Base-by-base conservation (phyloP, 2,113 vertebrate species). In the Microtus richardsoni region DNA sequence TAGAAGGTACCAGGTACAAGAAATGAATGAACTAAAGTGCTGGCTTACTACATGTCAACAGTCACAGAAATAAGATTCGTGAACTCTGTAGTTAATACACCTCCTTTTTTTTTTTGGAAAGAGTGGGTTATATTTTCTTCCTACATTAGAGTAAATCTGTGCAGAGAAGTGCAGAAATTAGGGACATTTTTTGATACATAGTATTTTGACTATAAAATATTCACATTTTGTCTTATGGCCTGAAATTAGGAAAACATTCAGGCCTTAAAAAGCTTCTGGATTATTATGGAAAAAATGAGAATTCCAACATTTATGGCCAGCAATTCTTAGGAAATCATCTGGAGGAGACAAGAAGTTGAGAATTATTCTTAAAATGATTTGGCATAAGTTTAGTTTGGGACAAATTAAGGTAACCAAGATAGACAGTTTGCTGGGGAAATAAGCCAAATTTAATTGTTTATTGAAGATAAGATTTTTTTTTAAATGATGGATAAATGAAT, bases 341-440 rank as follows among this genome's bases (percentile, higher is more conserved):
- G 26, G 13, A n/a, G 44, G 19, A 86, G 5, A 84, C n/a, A 66
- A 33, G 75, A 88, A 41, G 3, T 36, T 77, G 52, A 82, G 30
- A 26, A 58, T 86, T 60, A 71, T 80, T 83, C 92, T 78, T 3
- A n/a, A 92, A 93, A 39, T 80, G 12, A 88, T 54, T 95, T 95
- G 49, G 3, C 52, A 66, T 78, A 82, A 85, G 83, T 41, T 89
- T 14, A 8, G 83, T 89, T 52, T 79, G 19, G 30, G 52, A 64
- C 52, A 87, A 47, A 66, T 58, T 77, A 83, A 86, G 17, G 47
- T 79, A 79, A 26, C 82, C 21, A 80, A 92, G 28, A 41, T 28
- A 70, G 14, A 62, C 47, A 58, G 3, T 70, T 24, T 66, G 77
- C 2, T 88, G 60, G 70, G 54, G 12, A 83, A 77, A 86, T 36